Evolutionary conservation across 2,888 invertebrate species (phyloP), one percentile per base, ranked within the genome.

Genomic region (Holacanthella duospinosa): DNA sequence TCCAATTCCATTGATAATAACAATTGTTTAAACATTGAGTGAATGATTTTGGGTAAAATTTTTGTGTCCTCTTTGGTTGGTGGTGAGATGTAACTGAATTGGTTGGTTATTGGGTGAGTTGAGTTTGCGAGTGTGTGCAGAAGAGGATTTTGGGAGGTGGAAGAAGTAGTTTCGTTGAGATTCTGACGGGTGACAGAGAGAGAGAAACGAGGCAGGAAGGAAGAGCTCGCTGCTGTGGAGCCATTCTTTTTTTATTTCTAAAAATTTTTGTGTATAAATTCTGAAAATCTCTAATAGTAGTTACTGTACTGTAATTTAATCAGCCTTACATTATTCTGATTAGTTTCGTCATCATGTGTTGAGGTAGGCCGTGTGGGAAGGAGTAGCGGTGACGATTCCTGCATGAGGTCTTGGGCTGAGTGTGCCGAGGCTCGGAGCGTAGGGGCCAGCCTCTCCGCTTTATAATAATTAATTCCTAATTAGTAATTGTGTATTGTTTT

Each of bases 291-390:
- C n/a, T n/a, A n/a, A n/a, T n/a, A n/a, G n/a, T 36, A 36, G 16
- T 36, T 36, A 36, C 36, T 36, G 9, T 16, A 36, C 36, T 36
- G 9, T 36, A 16, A 36, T 36, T 36, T 36, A 9, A 36, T 36
- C 16, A 36, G 36, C 21, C 48, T 48, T 48, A 48, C 48, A 48
- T 21, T 48, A 48, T 48, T 48, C 48, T 48, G 48, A 48, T 48
- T 48, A 48, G 19, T 48, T 48, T 48, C 48, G 48, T 48, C 48
- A 48, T 48, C 48, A 48, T 48, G 48, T 48, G 48, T 48, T 36
- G 48, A n/a, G 12, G 48, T n/a, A 21, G 48, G 48, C 48, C 48
- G 6, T 48, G 48, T n/a, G 12, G 48, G 48, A 48, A 48, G 48
- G 36, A 36, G 36, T 4, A 48, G 48, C 6, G 21, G 48, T 48